These are phyloP conservation scores for Phasia obesa DNA, from an alignment of 2,888 invertebrate species.

Conservation along the genomic window DNA sequence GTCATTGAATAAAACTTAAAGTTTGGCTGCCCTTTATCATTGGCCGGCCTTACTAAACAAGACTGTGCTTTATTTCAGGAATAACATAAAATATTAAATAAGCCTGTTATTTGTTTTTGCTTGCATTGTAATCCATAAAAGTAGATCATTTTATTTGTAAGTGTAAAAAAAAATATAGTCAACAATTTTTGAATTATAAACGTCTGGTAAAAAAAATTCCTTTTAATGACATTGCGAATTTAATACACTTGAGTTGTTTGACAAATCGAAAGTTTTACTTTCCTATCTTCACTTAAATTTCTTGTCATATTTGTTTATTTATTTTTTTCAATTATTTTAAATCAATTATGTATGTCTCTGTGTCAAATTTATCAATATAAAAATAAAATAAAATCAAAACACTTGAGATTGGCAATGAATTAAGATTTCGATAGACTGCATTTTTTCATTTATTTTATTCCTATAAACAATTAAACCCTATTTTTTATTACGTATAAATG, in stretches of 20 bases:
- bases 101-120: no score
- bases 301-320: neutral
- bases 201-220: no score
- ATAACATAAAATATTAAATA: no score
- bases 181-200: slow-evolving; percentile 2
- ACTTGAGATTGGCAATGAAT: slow-evolving; percentile 55
- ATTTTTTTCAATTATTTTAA: neutral
- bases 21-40: no score
- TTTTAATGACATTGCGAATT: no score
- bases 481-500: neutral
- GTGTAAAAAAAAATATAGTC: slow-evolving; percentile 3
- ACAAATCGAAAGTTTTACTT: slow-evolving; percentile 25
- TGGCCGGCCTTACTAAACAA: no score
- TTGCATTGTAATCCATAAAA: neutral
- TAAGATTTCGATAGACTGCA: slow-evolving; percentile 14
- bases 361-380: slow-evolving; percentile 41
- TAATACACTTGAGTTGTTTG: neutral
- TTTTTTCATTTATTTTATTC: neutral
- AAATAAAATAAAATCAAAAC: slow-evolving; percentile 32
- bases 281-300: slow-evolving; percentile 21
- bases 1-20: no score
- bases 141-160: slow-evolving; percentile 21
- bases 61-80: no score
- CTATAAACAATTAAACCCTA: slow-evolving; percentile 25
- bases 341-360: slow-evolving; percentile 7